Base-by-base conservation (phyloP, 2,113 vertebrate genomes). In the Alethe castanea region DNA sequence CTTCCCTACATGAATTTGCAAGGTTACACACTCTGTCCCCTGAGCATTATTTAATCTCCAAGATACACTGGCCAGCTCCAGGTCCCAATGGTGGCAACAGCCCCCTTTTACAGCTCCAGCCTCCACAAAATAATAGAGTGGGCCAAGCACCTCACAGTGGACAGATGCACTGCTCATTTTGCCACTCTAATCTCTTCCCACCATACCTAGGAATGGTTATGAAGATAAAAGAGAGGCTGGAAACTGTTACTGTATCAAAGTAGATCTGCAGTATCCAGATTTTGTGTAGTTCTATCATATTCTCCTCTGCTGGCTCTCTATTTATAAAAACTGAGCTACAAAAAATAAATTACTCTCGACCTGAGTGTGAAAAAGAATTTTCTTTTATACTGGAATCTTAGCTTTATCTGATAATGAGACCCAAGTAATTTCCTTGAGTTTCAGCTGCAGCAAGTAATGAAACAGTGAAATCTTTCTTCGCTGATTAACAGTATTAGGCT, bases 351-450 rank as follows among this genome's bases (percentile, higher is more conserved):
- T 94, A 57, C 92, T 94, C 82, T 92, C 14, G 0, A 95, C 88
- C 86, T 31, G n/a, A 79, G 86, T 28, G 57, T 90, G 86, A 69
- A 96, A 95, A 95, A 81, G 72, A 92, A 81, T 93, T 95, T 84
- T 94, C 88, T 94, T 93, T 96, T 91, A 74, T 94, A 79, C 53
- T 72, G 53, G 57, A 81, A 92, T 93, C 92, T 92, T 92, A 96
- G 78, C 94, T 92, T 95, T 96, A 96, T 96, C 95, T 93, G 93
- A 96, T 97, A 90, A 96, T 78, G 67, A 96, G 86, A 81, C 79
- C 36, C 80, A 90, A 88, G 94, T 92, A 92, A 96, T 94, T 96
- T 96, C 80, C 88, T 92, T 93, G 94, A 93, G 82, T 92, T 96
- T 96, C 96, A 93, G 93, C 94, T 81, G 79, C 53, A 86, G 71